A percentile compares a stretch with the other conserved stretches of the same genome.
Evolutionary conservation across 2,797 vertebrate species (phyloP).

Genomic region (Siniperca undulata): DNA sequence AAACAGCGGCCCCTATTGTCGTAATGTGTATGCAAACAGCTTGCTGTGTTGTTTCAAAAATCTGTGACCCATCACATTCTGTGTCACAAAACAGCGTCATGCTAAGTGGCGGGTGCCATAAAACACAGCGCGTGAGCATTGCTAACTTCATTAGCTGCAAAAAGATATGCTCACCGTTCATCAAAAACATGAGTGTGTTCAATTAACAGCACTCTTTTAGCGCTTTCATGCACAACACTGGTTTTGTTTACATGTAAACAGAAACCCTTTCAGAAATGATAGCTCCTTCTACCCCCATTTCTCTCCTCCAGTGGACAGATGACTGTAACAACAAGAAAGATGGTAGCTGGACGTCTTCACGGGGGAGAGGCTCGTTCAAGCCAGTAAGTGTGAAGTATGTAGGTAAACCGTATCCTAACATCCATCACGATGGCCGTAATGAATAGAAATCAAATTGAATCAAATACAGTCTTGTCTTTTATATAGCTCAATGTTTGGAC

Average conservation of each 20-base stretch:
- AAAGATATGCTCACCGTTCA: too few relatives aligned
- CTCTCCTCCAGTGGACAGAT: constrained; percentile 90
- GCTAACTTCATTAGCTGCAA: too few relatives aligned
- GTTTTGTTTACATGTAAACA: neutral
- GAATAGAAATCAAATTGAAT: neutral
- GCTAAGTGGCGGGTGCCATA: too few relatives aligned
- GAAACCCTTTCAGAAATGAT: neutral
- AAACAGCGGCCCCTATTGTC: constrained; percentile 11
- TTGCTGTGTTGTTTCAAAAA: too few relatives aligned
- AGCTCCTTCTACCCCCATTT: constrained; percentile 36
- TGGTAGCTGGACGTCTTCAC: constrained; percentile 90
- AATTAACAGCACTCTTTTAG: too few relatives aligned
- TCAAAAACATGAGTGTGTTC: too few relatives aligned
- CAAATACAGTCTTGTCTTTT: neutral
- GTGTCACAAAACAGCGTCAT: too few relatives aligned
- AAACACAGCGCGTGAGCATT: too few relatives aligned
- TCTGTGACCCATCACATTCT: too few relatives aligned
- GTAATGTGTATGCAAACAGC: neutral
- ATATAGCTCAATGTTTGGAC: neutral
- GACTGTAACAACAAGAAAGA: constrained; percentile 91
- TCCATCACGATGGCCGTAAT: neutral
- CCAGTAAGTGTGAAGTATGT: constrained; percentile 75
- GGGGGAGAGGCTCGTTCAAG: constrained; percentile 86
- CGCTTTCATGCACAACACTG: too few relatives aligned
- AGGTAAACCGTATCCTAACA: neutral